Conservation (phyloP, 2,113 vertebrate species). For the Theristicus caerulescens region DNA sequence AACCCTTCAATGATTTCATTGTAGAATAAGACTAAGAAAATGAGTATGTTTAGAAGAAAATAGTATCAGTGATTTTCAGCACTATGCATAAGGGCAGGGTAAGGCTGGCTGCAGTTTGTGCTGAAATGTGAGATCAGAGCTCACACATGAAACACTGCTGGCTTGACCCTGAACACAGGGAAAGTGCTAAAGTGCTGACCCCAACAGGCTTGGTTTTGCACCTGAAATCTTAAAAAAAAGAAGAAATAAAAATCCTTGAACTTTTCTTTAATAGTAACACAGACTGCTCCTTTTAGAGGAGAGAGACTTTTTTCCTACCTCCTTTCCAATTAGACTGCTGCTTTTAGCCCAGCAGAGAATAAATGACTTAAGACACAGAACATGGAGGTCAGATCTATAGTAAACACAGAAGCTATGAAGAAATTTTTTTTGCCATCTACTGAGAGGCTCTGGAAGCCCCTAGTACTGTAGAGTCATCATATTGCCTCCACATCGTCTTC, state of each 20-base stretch:
- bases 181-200: conserved; percentile 74
- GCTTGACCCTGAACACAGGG: conserved; percentile 62
- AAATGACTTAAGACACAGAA: conserved; percentile 12
- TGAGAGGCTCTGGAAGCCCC: not conserved
- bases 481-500: not conserved
- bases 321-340: conserved; percentile 55
- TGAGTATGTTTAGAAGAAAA: conserved; percentile 26
- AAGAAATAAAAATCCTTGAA: conserved; percentile 24
- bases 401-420: not conserved
- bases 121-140: conserved; percentile 49
- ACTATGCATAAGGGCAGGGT: conserved; percentile 46
- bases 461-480: not conserved
- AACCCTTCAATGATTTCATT: conserved; percentile 20
- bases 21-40: conserved; percentile 24
- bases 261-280: conserved; percentile 53
- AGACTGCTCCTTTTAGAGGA: conserved; percentile 44
- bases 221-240: conserved; percentile 36
- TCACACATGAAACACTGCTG: conserved; percentile 58
- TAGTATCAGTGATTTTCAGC: conserved; percentile 60
- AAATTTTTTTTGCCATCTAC: not conserved
- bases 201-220: conserved; percentile 59
- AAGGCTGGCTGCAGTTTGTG: conserved; percentile 53
- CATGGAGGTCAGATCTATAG: not conserved
- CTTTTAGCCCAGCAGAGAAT: conserved; percentile 58
- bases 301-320: conserved; percentile 8